A percentile compares a stretch with the other conserved stretches of the same genome.
Evolutionary conservation across 2,797 vertebrate species (phyloP).

Genomic region (Poeciliopsis gracilis): DNA sequence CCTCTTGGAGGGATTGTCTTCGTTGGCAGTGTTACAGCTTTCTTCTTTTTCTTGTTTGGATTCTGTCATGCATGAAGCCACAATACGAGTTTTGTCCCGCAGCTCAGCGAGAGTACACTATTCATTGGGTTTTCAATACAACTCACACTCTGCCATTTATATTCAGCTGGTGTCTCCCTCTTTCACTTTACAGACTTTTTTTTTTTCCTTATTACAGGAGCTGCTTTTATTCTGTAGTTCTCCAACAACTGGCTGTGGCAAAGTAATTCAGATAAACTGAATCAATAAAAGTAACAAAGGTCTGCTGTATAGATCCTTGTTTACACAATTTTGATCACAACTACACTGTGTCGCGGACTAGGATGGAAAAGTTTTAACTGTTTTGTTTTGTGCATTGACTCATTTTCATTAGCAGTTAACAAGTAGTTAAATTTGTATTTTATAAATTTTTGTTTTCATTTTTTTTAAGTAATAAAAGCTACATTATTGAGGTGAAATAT

Average conservation of each 20-base stretch:
- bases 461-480: background rate
- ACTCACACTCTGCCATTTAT: slow-evolving; percentile 32
- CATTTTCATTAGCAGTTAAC: background rate
- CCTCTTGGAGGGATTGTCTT: slow-evolving; percentile 43
- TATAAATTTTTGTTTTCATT: background rate
- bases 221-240: background rate
- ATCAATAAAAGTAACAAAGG: background rate
- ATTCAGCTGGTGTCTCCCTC: background rate
- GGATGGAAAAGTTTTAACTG: background rate
- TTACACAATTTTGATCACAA: background rate
- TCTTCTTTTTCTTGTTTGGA: slow-evolving; percentile 61
- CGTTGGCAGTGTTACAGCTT: slow-evolving; percentile 43
- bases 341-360: background rate
- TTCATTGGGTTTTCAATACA: slow-evolving; percentile 55
- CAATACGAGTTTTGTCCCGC: slow-evolving; percentile 65
- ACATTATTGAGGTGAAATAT: background rate
- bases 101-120: slow-evolving; percentile 37
- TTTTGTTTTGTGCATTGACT: background rate
- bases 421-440: background rate
- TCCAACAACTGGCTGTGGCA: background rate
- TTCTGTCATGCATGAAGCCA: slow-evolving; percentile 69
- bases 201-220: background rate
- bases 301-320: background rate
- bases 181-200: background rate
- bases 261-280: background rate